phyloP scores from a whole-genome alignment of 2,888 invertebrate genomes.

The Byasa hedistus region DNA sequence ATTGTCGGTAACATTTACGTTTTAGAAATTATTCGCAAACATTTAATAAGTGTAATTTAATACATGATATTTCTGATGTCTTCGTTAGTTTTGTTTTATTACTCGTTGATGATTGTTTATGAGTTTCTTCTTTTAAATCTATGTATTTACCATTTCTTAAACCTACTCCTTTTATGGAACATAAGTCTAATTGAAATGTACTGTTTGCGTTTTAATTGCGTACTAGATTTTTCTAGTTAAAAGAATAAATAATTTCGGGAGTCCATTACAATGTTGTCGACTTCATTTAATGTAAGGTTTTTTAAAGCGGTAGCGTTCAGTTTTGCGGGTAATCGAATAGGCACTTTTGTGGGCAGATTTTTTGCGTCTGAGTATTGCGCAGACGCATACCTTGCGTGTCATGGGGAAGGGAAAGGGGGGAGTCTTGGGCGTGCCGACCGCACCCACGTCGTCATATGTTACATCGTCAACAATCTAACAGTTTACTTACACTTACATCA shows the following conservation, averaged over 20 bases:
- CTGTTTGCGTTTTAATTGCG: too few relatives aligned
- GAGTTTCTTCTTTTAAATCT: background rate
- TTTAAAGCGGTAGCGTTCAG: background rate
- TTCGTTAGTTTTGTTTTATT: background rate
- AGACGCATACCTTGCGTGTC: conserved; percentile 9
- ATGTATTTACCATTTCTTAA: background rate
- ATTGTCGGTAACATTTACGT: too few relatives aligned
- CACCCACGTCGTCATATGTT: conserved; percentile 32
- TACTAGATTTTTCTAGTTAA: too few relatives aligned
- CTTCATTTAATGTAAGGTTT: too few relatives aligned
- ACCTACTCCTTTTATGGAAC: too few relatives aligned
- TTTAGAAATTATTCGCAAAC: too few relatives aligned
- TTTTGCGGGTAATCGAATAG: background rate
- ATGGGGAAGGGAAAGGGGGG: conserved; percentile 17
- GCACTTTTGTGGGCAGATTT: background rate
- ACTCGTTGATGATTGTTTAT: background rate
- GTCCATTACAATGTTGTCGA: too few relatives aligned
- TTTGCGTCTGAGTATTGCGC: conserved; percentile 20
- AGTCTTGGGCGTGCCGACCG: conserved; percentile 35
- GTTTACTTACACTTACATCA: background rate
- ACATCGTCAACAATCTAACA: conserved; percentile 5
- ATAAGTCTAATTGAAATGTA: too few relatives aligned
- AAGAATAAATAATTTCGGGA: too few relatives aligned
- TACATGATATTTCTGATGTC: background rate
- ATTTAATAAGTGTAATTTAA: too few relatives aligned